Evolutionary conservation across 35 echinoderm and acorn worm genomes (phyloP), one percentile per base, ranked within the genome.

Genomic region (Lytechinus pictus): DNA sequence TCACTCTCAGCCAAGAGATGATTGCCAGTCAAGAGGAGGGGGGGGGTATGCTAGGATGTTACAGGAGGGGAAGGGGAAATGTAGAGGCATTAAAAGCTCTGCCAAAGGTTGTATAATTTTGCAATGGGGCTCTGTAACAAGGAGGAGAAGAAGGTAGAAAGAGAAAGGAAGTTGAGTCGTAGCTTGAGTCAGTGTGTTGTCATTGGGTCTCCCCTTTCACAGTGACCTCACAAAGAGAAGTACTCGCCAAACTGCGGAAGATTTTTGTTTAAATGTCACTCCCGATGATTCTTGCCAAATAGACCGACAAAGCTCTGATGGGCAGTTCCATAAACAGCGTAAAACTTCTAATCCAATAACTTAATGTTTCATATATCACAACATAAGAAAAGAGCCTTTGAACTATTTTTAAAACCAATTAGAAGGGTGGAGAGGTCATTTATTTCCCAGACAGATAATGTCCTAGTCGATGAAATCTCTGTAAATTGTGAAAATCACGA

Each of bases 181-280:
- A 90, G 88, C 28, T 90, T 90, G 88, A 90, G 88, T 90, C 88
- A 90, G 52, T 33, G 8, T 13, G 24, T 33, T 52, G 88, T 52
- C 7, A 27, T 14, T 10, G 88, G 27, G 10, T 90, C 66, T 24
- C 66, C n/a, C 21, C 66, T 79, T n/a, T 7, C 21, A 24, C 16
- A 24, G 14, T n/a, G 66, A 79, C 66, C 66, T 79, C 66, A 79
- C 21, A 79, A 79, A 79, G 6, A 79, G 21, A 79, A 79, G n/a
- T 24, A 16, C 19, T 79, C 19, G 66, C 66, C 66, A 79, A 24
- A 24, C 24, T 5, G 4, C 19, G 21, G 21, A 24, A 79, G 7
- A 79, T 24, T 4, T 44, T 44, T 44, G 33, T 44, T 1, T 24
- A 79, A 79, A n/a, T 79, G 66, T 24, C 21, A 71, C 24, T 71